phyloP scores from a whole-genome alignment of 2,797 vertebrate species.

The Salarias fasciatus region DNA sequence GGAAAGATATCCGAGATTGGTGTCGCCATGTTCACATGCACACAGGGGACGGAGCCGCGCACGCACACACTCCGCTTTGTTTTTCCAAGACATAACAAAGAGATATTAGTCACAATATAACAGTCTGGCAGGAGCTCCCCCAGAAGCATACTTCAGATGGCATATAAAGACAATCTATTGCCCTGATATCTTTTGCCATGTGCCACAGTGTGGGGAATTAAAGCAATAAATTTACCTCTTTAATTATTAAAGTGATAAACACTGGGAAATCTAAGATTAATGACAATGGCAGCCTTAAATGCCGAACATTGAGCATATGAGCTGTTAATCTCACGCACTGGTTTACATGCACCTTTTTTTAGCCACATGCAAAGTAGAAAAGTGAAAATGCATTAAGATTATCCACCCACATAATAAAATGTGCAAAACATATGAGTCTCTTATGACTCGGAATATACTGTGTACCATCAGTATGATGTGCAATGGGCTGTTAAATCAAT shows the following conservation, averaged over 20 bases:
- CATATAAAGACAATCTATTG: conserved; percentile 79
- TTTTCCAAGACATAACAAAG: conserved; percentile 77
- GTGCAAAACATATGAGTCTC: conserved; percentile 8
- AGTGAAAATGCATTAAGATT: conserved; percentile 41
- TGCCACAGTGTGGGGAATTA: conserved; percentile 69
- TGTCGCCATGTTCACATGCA: conserved; percentile 43
- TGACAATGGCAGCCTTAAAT: conserved; percentile 20
- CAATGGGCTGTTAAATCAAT: conserved; percentile 46
- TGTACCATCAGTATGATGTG: conserved; percentile 25
- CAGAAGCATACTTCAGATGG: conserved; percentile 72
- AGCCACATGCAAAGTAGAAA: conserved; percentile 28
- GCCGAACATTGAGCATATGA: conserved; percentile 32
- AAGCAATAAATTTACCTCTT: conserved; percentile 82
- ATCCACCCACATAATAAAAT: conserved; percentile 21
- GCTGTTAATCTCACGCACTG: conserved; percentile 49
- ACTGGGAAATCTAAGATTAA: conserved; percentile 66
- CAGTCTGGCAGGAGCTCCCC: conserved; percentile 70
- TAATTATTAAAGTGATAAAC: conserved; percentile 82
- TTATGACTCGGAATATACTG: conserved; percentile 17
- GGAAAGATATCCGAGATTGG: conserved; percentile 64
- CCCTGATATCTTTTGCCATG: conserved; percentile 68
- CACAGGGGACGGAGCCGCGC: conserved; percentile 48
- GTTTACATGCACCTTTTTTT: conserved; percentile 13
- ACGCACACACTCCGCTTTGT: conserved; percentile 49
- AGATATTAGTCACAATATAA: conserved; percentile 83